A percentile compares a stretch with the other conserved stretches of the same genome.
Conservation (phyloP, 2,888 invertebrate genomes). For the Leptopilina drosophilae region DNA sequence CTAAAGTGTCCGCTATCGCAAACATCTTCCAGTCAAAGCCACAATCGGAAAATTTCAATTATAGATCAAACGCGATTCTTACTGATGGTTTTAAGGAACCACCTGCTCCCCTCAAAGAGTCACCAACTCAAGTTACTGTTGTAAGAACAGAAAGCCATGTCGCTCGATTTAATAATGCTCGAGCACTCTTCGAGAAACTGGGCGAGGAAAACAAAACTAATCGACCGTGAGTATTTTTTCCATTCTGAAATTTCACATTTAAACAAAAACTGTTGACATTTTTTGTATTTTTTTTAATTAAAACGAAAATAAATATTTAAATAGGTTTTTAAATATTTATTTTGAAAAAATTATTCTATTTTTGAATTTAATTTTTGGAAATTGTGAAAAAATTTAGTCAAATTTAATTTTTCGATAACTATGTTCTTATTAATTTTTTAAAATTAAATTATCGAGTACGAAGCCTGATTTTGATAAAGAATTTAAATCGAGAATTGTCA, state of each 20-base stretch:
- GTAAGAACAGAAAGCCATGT: slow-evolving; percentile 93
- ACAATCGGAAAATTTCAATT: slow-evolving; percentile 70
- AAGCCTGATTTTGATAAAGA: no score
- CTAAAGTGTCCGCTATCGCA: slow-evolving; percentile 94
- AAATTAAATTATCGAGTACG: no score
- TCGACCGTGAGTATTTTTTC: slow-evolving; percentile 67
- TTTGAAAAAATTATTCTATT: no score
- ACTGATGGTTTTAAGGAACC: slow-evolving; percentile 76
- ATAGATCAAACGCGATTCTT: slow-evolving; percentile 69
- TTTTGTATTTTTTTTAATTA: no score
- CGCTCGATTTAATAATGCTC: slow-evolving; percentile 93
- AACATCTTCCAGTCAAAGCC: slow-evolving; percentile 88
- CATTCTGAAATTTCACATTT: background rate
- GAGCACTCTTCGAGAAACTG: slow-evolving; percentile 93
- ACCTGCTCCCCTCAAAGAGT: slow-evolving; percentile 75
- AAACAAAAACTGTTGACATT: background rate
- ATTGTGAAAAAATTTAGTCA: no score
- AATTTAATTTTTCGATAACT: no score
- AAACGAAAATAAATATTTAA: no score
- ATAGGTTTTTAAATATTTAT: no score
- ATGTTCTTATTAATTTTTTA: no score
- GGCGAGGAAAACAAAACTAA: slow-evolving; percentile 84
- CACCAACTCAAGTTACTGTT: slow-evolving; percentile 82
- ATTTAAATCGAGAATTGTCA: no score
- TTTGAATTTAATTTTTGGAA: no score